Evolutionary conservation across 2,113 vertebrate species (phyloP).

Genomic region (Callionymus lyra): DNA sequence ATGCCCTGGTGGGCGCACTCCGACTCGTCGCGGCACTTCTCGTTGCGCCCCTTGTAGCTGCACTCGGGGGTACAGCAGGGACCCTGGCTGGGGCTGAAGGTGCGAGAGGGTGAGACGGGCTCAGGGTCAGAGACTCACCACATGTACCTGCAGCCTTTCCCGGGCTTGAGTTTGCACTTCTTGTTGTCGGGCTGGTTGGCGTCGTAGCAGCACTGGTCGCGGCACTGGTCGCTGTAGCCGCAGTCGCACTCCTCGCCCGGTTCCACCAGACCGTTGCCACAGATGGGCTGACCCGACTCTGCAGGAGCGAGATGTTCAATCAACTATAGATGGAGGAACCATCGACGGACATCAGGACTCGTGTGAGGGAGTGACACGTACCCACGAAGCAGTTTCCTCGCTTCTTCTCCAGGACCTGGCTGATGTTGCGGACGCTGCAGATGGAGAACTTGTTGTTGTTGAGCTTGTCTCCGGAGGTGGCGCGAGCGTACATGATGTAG

Average conservation of each 20-base stretch:
- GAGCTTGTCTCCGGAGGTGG: constrained; percentile 96
- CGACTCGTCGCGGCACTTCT: constrained; percentile 90
- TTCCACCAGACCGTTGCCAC: constrained; percentile 94
- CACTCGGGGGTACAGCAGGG: constrained; percentile 84
- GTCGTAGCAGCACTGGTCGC: constrained; percentile 87
- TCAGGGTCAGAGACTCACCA: background rate
- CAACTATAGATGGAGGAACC: too few species aligned
- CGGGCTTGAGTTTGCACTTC: constrained; percentile 85
- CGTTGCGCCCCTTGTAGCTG: constrained; percentile 68
- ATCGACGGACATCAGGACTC: too few species aligned
- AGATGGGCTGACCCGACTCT: constrained; percentile 97
- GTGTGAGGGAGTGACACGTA: constrained; percentile 62
- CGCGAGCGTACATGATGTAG: constrained; percentile 98
- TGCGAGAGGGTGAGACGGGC: background rate
- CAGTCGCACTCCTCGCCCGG: constrained; percentile 93
- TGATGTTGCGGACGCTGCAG: constrained; percentile 96
- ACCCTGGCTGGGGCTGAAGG: constrained; percentile 87
- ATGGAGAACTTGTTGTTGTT: constrained; percentile 98
- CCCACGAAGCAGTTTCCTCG: constrained; percentile 94
- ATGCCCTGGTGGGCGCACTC: constrained; percentile 88
- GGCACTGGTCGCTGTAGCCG: constrained; percentile 96
- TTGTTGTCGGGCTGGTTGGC: constrained; percentile 86
- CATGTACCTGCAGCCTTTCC: constrained; percentile 84
- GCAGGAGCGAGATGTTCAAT: too few species aligned
- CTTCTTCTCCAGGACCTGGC: constrained; percentile 96